Evolutionary conservation across 1,140 invertebrate species (phyloP).

Genomic region (Zaprionus ghesquierei): DNA sequence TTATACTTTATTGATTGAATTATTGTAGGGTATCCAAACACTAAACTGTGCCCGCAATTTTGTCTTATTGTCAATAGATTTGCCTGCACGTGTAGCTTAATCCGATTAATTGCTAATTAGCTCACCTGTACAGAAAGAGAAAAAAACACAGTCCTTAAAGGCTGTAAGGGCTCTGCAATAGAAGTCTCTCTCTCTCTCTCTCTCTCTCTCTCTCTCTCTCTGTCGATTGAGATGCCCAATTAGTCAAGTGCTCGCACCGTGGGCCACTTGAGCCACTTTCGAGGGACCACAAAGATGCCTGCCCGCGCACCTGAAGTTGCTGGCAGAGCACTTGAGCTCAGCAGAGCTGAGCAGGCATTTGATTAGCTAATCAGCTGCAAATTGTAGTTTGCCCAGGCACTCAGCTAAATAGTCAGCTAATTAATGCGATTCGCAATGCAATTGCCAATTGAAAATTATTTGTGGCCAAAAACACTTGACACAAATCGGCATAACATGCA

Average conservation of each 20-base stretch:
- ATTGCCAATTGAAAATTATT: slow-evolving; percentile 18
- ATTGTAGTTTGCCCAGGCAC: not conserved
- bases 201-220: not conserved
- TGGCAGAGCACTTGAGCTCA: not conserved
- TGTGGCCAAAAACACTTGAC: not conserved
- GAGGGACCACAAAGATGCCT: not conserved
- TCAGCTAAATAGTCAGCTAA: slow-evolving; percentile 36
- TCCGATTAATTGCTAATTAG: slow-evolving; percentile 1
- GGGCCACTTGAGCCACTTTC: too few species aligned
- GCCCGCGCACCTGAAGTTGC: not conserved
- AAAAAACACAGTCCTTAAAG: not conserved
- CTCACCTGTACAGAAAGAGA: not conserved
- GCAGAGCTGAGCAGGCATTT: not conserved
- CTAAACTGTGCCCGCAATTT: not conserved
- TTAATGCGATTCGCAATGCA: slow-evolving; percentile 51
- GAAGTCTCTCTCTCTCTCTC: not conserved
- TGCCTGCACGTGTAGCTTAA: not conserved
- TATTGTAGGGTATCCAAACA: not conserved
- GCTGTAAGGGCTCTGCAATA: too few species aligned
- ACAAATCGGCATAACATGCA: not conserved
- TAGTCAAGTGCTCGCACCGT: not conserved
- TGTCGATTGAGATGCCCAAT: not conserved
- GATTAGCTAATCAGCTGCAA: not conserved
- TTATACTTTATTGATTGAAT: not conserved
- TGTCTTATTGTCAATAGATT: not conserved